Conservation (phyloP, 2,888 invertebrate genomes). For the Cheiracanthium punctorium region DNA sequence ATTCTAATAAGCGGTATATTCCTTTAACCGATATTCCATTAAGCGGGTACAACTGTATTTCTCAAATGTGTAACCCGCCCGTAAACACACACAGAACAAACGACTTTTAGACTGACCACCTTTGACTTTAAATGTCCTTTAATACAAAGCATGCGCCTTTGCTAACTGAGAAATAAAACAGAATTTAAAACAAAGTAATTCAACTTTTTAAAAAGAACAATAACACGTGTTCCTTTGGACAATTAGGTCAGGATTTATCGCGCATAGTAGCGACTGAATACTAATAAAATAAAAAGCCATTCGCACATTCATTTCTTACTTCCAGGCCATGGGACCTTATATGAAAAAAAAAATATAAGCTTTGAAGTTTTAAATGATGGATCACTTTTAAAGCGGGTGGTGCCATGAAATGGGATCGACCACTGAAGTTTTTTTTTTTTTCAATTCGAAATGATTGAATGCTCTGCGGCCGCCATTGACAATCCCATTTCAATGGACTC, state of each 20-base stretch:
- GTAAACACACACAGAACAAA: too few species aligned
- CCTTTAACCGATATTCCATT: too few species aligned
- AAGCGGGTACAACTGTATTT: too few species aligned
- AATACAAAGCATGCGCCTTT: too few species aligned
- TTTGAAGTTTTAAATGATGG: conserved; percentile 39
- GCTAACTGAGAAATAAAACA: not conserved
- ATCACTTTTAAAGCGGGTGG: conserved; percentile 54
- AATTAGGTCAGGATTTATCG: conserved; percentile 59
- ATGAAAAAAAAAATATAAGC: conserved; percentile 39
- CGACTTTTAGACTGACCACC: too few species aligned
- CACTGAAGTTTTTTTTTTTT: conserved; percentile 31
- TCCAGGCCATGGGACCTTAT: conserved; percentile 54
- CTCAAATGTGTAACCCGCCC: too few species aligned
- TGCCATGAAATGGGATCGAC: conserved; percentile 49
- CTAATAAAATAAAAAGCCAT: not conserved
- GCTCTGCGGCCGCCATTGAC: conserved; percentile 11
- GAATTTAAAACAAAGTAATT: conserved; percentile 53
- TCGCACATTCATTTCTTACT: conserved; percentile 27
- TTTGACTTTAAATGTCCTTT: conserved; percentile 8
- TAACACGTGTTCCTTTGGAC: conserved; percentile 20
- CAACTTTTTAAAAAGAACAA: conserved; percentile 42
- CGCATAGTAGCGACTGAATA: conserved; percentile 36
- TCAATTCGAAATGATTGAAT: conserved; percentile 41
- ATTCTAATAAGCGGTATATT: too few species aligned
- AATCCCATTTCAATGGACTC: conserved; percentile 29